Evolutionary conservation across 2,797 vertebrate genomes (phyloP).

Genomic region (Vespertilio murinus): DNA sequence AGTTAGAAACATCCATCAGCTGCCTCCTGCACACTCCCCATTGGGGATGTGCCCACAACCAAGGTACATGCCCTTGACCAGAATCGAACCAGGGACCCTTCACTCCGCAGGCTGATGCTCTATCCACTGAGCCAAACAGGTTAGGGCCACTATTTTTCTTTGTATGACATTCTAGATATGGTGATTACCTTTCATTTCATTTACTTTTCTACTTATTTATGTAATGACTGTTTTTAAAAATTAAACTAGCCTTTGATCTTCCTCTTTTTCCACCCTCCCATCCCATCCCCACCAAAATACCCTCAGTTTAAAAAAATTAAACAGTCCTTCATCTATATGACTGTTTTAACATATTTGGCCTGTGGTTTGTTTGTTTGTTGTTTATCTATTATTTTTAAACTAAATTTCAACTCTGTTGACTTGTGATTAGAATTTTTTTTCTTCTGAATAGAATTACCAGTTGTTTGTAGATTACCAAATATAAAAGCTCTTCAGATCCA

Average conservation of each 20-base stretch:
- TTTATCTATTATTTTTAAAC: constrained; percentile 74
- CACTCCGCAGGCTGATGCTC: too few relatives aligned
- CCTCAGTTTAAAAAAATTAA: constrained; percentile 45
- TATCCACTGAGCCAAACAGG: too few relatives aligned
- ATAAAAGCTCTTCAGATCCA: constrained; percentile 74
- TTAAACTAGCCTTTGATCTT: not conserved
- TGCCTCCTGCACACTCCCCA: too few relatives aligned
- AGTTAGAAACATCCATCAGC: too few relatives aligned
- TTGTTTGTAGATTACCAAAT: constrained; percentile 76
- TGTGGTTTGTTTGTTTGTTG: not conserved
- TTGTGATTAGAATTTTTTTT: constrained; percentile 75
- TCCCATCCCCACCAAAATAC: not conserved
- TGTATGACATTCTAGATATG: not conserved
- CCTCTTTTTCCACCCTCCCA: too few relatives aligned
- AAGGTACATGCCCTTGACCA: too few relatives aligned
- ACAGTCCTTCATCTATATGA: not conserved
- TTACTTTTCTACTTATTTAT: constrained; percentile 16
- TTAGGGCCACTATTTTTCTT: not conserved
- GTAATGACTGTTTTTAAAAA: not conserved
- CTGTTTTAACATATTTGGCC: not conserved
- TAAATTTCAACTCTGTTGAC: constrained; percentile 73
- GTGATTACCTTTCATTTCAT: not conserved
- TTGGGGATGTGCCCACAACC: too few relatives aligned
- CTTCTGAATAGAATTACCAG: constrained; percentile 73
- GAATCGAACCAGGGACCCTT: too few relatives aligned